Conservation (phyloP, 2,113 vertebrate genomes). For the Tragelaphus scriptus region DNA sequence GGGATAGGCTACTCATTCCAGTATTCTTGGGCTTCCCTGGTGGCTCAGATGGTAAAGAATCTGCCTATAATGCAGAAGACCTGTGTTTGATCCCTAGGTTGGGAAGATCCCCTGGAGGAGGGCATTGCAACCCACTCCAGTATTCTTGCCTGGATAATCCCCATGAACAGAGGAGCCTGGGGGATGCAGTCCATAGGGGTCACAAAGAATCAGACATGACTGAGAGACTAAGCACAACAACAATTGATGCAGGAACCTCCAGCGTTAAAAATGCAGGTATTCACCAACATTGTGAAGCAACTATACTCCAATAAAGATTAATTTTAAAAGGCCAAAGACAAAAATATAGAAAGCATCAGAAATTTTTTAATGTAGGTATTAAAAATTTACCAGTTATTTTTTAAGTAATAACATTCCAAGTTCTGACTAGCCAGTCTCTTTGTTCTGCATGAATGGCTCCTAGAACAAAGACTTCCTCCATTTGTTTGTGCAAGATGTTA, state of each 20-base stretch:
- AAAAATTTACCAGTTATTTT: background rate
- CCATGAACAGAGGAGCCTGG: background rate
- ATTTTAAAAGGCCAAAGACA: background rate
- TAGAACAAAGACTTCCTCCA: background rate
- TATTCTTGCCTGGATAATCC: background rate
- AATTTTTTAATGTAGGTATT: background rate
- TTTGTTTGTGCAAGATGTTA: background rate
- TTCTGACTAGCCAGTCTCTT: background rate
- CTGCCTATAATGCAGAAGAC: background rate
- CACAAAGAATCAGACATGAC: background rate
- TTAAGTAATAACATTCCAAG: background rate
- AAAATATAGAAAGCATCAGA: background rate
- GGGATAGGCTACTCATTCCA: background rate
- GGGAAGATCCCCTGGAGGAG: background rate
- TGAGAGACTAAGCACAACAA: background rate
- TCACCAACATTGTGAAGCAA: background rate
- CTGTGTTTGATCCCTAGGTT: background rate
- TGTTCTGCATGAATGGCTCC: background rate
- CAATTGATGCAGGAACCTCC: background rate
- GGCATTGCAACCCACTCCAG: background rate
- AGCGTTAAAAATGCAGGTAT: background rate
- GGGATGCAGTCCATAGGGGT: background rate
- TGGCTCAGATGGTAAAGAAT: background rate
- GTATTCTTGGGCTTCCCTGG: background rate
- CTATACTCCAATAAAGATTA: background rate